A percentile compares a stretch with the other conserved stretches of the same genome.
phyloP scores from a whole-genome alignment of 2,888 invertebrate species.

The Teleogryllus oceanicus region DNA sequence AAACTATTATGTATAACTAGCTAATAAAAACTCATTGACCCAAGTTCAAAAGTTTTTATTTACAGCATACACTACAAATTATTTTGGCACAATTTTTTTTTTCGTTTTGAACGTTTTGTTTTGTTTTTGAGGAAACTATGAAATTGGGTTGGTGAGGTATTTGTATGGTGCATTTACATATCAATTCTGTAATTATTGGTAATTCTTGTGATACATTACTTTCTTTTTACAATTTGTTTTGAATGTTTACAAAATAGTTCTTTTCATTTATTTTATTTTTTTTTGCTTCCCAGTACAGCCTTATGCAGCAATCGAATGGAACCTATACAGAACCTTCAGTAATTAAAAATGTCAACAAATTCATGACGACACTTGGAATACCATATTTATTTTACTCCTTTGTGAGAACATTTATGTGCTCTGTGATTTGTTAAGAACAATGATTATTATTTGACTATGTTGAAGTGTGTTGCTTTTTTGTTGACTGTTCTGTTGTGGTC shows the following conservation, averaged over 20 bases:
- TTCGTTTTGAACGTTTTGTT: background rate
- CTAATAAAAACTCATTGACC: too few relatives aligned
- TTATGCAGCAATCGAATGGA: background rate
- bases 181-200: too few relatives aligned
- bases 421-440: too few relatives aligned
- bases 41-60: too few relatives aligned
- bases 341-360: background rate
- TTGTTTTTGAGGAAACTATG: background rate
- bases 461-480: too few relatives aligned
- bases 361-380: background rate
- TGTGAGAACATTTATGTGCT: background rate
- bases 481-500: too few relatives aligned
- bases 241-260: background rate
- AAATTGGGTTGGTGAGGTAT: too few relatives aligned
- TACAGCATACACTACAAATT: too few relatives aligned
- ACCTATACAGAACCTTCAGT: conserved; percentile 2
- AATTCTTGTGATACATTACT: background rate
- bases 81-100: background rate
- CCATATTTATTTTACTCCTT: background rate
- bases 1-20: too few relatives aligned
- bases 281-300: conserved; percentile 1
- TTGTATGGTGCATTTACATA: too few relatives aligned
- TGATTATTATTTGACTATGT: too few relatives aligned
- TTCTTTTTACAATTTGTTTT: background rate
- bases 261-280: background rate